Base-by-base conservation (phyloP, 2,888 invertebrate genomes). In the Nephrotoma appendiculata region DNA sequence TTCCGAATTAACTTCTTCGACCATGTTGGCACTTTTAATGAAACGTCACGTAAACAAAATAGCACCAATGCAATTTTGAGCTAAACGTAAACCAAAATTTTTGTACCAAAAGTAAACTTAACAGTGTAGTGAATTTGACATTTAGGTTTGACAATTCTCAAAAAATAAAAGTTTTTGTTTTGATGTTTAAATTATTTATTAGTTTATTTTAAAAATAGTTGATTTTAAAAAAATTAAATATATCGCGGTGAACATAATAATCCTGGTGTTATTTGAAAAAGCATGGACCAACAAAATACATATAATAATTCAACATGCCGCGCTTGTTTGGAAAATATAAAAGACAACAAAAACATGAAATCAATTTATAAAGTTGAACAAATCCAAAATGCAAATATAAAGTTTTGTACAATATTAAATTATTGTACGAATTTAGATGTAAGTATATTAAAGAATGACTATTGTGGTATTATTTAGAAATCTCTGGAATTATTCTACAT, bases 21-120 rank as follows among this genome's bases (percentile, higher is more conserved):
- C 86, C 86, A 86, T 86, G 86, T 57, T 86, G 57, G 57, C 86
- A 86, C 45, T 86, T 86, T 86, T 86, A 19, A 19, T 44, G 85
- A 85, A 85, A 85, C 85, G 85, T 85, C 85, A 85, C 71, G 71
- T 71, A 31, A 19, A 9, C 71, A 71, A 71, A 71, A 71, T 31
- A 71, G 71, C 71, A 71, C 19, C 31, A 71, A 52, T 31, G 11
- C 9, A 71, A 71, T 1, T 15, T 57, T 71, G 31, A 31, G 71
- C 71, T n/a, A 9, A 44, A 9, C 44, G 2, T 7, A 6, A 44
- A 44, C 1, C 11, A 44, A 44, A 44, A 44, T 44, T 11, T 44
- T 44, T 5, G 44, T 44, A 44, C 44, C 5, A 44, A 44, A 44
- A 44, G 5, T 5, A 44, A 44, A 44, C 5, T 52, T 52, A 57